Conservation (phyloP, 2,888 invertebrate species). For the Lamproptera curius region DNA sequence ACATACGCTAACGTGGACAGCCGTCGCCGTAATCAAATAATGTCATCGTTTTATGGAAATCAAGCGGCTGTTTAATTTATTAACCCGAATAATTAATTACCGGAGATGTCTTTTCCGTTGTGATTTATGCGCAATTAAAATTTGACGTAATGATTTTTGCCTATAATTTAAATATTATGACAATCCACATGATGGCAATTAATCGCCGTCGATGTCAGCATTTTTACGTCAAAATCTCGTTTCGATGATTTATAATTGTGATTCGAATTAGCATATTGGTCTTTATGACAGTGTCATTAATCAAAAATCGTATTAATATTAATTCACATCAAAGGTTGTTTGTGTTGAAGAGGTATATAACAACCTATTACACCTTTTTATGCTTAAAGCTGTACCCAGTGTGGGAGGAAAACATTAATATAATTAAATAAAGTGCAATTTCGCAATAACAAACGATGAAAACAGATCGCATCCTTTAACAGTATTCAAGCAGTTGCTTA, state of each 20-base stretch:
- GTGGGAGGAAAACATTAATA: too few relatives aligned
- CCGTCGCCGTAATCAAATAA: background rate
- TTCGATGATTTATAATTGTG: conserved; percentile 4
- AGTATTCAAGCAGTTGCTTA: conserved; percentile 10
- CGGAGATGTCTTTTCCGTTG: background rate
- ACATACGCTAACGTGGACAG: background rate
- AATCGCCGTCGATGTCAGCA: background rate
- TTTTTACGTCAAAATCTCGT: background rate
- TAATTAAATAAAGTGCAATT: too few relatives aligned
- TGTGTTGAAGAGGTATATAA: too few relatives aligned
- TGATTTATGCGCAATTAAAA: conserved; percentile 9
- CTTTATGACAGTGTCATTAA: background rate
- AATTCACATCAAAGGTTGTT: background rate
- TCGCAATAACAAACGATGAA: background rate
- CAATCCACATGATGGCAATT: conserved; percentile 6
- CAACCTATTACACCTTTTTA: too few relatives aligned
- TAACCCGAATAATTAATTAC: conserved; percentile 6
- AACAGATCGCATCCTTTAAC: background rate
- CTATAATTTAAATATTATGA: conserved; percentile 19
- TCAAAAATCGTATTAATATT: background rate
- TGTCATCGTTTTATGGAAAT: conserved; percentile 12
- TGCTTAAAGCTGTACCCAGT: too few relatives aligned
- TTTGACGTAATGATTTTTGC: conserved; percentile 14
- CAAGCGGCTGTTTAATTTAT: conserved; percentile 1
- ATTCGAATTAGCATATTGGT: background rate